phyloP scores from a whole-genome alignment of 2,888 invertebrate species.

The Oscheius sp. region DNA sequence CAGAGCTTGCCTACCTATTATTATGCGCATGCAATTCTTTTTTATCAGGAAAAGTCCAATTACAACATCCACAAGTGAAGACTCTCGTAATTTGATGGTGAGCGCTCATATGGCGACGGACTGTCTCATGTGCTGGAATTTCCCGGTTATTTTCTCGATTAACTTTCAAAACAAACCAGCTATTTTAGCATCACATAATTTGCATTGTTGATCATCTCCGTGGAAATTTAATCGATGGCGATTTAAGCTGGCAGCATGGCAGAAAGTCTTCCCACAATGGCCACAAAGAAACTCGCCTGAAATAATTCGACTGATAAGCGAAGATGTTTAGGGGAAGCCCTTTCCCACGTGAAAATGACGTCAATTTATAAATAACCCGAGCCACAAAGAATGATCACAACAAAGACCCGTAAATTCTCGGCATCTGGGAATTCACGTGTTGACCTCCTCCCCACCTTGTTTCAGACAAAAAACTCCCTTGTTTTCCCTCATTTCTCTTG shows the following conservation, averaged over 20 bases:
- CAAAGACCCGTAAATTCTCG: background rate
- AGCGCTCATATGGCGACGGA: conserved; percentile 56
- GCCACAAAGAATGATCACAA: too few species aligned
- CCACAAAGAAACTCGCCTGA: conserved; percentile 61
- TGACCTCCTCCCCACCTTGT: background rate
- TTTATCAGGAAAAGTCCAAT: conserved; percentile 66
- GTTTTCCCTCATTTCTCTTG: background rate
- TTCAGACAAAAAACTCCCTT: background rate
- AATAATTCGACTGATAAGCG: conserved; percentile 1
- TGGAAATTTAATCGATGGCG: conserved; percentile 63
- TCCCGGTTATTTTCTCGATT: background rate
- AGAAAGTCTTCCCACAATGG: conserved; percentile 62
- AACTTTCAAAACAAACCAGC: conserved; percentile 31
- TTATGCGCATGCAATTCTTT: conserved; percentile 58
- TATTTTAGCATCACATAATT: conserved; percentile 49
- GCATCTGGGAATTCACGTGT: background rate
- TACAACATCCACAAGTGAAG: conserved; percentile 65
- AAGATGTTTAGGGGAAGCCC: too few species aligned
- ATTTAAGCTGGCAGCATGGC: conserved; percentile 60
- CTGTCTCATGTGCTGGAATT: conserved; percentile 56
- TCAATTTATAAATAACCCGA: too few species aligned
- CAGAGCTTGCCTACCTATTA: conserved; percentile 35
- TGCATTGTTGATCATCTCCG: conserved; percentile 59
- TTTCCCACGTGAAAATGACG: too few species aligned
- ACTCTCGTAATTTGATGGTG: conserved; percentile 49